phyloP scores from a whole-genome alignment of 2,888 invertebrate genomes.

The Idaea dimidiata region DNA sequence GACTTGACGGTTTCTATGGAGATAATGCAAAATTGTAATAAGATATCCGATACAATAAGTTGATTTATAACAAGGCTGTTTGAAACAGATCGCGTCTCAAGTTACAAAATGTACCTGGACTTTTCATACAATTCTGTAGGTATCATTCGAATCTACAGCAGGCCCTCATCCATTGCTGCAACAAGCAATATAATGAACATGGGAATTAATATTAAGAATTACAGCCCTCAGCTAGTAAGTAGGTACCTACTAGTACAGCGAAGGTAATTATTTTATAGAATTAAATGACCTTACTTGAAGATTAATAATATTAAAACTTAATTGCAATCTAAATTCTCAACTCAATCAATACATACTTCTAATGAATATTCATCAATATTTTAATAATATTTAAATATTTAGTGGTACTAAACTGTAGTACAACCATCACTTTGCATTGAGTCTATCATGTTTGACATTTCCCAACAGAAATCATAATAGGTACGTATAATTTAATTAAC shows the following conservation, averaged over 20 bases:
- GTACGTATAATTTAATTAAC: slow-evolving; percentile 46
- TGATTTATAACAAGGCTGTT: neutral
- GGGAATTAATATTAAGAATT: neutral
- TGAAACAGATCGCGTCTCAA: neutral
- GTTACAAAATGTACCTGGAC: neutral
- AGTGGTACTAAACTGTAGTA: neutral
- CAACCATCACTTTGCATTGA: slow-evolving; percentile 30
- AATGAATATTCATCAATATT: neutral
- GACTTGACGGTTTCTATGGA: slow-evolving; percentile 40
- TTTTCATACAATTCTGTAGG: neutral
- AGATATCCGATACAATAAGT: neutral
- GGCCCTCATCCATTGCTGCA: neutral
- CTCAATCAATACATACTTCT: neutral
- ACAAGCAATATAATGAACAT: neutral
- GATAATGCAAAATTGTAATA: neutral
- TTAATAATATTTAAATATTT: neutral
- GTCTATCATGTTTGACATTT: slow-evolving; percentile 45
- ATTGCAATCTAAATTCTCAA: neutral
- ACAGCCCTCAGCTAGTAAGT: neutral
- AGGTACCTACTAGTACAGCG: neutral
- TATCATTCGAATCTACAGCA: neutral
- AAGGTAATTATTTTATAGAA: neutral
- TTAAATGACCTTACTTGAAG: neutral
- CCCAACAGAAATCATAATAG: slow-evolving; percentile 29
- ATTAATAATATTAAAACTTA: neutral